A percentile compares a stretch with the other conserved stretches of the same genome.
These are phyloP conservation scores for Ormyrus rosae DNA, from an alignment of 2,888 invertebrate species.

Conservation along the genomic window DNA sequence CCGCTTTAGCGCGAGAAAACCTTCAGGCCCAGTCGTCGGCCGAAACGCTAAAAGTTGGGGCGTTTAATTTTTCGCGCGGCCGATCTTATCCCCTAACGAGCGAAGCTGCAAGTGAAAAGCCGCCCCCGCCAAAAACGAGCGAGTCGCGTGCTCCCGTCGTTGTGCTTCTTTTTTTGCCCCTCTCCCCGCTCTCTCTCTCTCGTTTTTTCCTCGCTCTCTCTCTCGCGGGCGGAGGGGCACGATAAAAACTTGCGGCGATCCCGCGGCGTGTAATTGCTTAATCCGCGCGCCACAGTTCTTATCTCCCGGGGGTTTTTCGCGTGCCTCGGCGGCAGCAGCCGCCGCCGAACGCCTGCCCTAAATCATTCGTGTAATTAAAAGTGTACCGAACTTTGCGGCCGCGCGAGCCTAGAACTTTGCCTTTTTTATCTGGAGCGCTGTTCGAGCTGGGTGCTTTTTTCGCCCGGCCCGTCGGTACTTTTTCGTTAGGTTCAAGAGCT, in stretches of 20 bases:
- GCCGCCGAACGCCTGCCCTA: conserved; percentile 8
- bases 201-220: neutral
- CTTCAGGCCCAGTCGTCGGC: neutral
- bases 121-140: conserved; percentile 38
- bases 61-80: conserved; percentile 28
- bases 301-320: neutral
- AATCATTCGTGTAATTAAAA: conserved; percentile 54
- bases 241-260: conserved; percentile 14
- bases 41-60: conserved; percentile 24
- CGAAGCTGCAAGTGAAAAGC: conserved; percentile 33
- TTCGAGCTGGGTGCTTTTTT: too few relatives aligned
- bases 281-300: neutral
- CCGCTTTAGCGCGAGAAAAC: neutral
- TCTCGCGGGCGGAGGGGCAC: neutral
- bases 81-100: conserved; percentile 32
- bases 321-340: neutral
- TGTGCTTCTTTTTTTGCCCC: conserved; percentile 4
- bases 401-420: neutral
- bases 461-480: too few relatives aligned
- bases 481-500: too few relatives aligned
- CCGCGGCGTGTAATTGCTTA: neutral
- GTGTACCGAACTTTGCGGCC: conserved; percentile 33
- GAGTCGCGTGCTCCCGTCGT: conserved; percentile 43
- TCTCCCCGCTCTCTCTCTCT: neutral
- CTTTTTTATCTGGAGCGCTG: neutral